Conservation (phyloP, 1,140 invertebrate species). For the Hyphantria cunea region DNA sequence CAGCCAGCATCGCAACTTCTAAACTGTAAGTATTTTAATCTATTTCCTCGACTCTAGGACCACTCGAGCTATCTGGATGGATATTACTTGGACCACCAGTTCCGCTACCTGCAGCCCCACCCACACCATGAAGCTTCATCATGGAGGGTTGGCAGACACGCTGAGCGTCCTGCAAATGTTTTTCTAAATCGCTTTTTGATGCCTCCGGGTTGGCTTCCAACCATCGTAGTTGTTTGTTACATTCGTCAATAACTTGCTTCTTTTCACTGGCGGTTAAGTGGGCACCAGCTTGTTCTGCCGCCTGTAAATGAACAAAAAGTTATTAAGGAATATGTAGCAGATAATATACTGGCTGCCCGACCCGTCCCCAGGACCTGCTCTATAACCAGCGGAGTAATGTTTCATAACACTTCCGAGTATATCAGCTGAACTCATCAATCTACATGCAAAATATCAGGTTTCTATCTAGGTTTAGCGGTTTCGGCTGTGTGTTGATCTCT, state of each 20-base stretch:
- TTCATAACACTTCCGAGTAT: too few species aligned
- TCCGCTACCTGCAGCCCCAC: too few species aligned
- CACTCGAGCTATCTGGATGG: slow-evolving; percentile 42
- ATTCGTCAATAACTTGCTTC: slow-evolving; percentile 82
- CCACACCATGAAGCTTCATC: slow-evolving; percentile 90
- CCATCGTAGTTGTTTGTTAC: slow-evolving; percentile 82
- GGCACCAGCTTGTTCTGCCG: slow-evolving; percentile 85
- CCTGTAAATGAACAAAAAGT: slow-evolving; percentile 69
- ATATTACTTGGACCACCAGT: slow-evolving; percentile 81
- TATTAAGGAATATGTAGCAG: too few species aligned
- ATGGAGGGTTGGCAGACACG: slow-evolving; percentile 88
- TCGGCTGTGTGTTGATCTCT: too few species aligned
- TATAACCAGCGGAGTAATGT: too few species aligned
- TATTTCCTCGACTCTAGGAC: slow-evolving; percentile 62
- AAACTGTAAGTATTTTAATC: too few species aligned
- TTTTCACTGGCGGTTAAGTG: slow-evolving; percentile 85
- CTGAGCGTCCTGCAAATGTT: slow-evolving; percentile 88
- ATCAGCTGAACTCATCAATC: too few species aligned
- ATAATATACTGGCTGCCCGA: too few species aligned
- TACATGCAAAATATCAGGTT: too few species aligned
- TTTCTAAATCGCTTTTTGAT: slow-evolving; percentile 89
- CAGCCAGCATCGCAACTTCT: too few species aligned
- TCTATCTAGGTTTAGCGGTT: too few species aligned
- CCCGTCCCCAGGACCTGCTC: too few species aligned
- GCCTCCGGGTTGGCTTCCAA: slow-evolving; percentile 85